These are phyloP conservation scores for Euphonia xanthogaster DNA, from an alignment of 2,797 vertebrate species.

Conservation along the genomic window DNA sequence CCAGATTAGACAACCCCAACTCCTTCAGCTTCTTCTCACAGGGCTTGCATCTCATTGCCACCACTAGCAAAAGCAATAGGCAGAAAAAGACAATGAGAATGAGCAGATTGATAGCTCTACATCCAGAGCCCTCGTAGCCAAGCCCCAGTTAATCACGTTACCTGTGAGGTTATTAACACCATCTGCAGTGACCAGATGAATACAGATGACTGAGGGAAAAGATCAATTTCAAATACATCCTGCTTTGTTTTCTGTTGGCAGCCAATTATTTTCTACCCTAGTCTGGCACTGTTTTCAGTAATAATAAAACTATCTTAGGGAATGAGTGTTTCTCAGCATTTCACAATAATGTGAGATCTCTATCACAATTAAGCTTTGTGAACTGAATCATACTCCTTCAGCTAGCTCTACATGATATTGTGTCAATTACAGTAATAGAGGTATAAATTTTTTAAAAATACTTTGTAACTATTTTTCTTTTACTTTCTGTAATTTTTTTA, in stretches of 20 bases:
- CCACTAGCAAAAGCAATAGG: not conserved
- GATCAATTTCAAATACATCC: not conserved
- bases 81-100: not conserved
- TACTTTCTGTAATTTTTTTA: not conserved
- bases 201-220: not conserved
- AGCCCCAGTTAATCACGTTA: not conserved
- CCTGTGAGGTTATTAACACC: not conserved
- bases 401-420: not conserved
- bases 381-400: not conserved
- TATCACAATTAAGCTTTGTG: not conserved
- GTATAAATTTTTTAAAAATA: not conserved
- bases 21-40: not conserved
- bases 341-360: not conserved
- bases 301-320: not conserved
- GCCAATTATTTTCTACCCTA: not conserved
- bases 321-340: not conserved
- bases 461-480: not conserved
- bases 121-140: not conserved
- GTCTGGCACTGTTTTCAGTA: not conserved
- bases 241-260: not conserved
- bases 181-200: not conserved
- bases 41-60: not conserved
- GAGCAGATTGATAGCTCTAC: not conserved
- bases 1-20: not conserved
- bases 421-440: not conserved